Base-by-base conservation (phyloP, 2,797 vertebrate species). In the Danio aesculapii region DNA sequence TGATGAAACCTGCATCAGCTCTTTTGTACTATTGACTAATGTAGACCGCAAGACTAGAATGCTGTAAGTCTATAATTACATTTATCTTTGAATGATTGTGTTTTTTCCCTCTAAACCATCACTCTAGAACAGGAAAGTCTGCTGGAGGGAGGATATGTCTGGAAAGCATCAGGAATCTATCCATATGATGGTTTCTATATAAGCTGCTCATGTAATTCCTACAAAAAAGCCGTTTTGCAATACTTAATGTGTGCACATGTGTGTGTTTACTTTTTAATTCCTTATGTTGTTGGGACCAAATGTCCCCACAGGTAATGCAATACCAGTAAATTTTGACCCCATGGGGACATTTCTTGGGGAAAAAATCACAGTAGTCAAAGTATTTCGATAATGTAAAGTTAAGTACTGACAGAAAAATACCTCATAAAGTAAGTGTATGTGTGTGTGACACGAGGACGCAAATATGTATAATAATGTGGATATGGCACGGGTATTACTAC, bases 1-100 rank as follows among this genome's bases (percentile, higher is more conserved):
- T 79, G 61, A 72, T 70, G 53, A 67, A 19, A 30, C 50, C 67
- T 58, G 57, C 19, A 83, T 64, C 72, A 83, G 72, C 44, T 50
- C 41, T 83, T 84, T 47, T 79, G 58, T 71, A 71, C 63, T 61
- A 0, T 63, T 30, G 68, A 39, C 30, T 46, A 43, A 57, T 52
- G 59, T 46, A 59, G 63, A 63, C 53, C 17, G 1, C 58, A 62
- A 81, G 47, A 81, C 68, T 59, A 76, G 19, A 74, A 75, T 39
- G 55, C 47, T 47, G 72, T 82, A 63, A 75, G 58, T 82, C 77
- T 75, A 30, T 61, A 41, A 79, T 52, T 75, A 50, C 43, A 63
- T 62, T 74, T 78, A 53, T 46, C 41, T 30, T 72, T n/a, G 39
- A n/a, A 52, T 72, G 17, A 53, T 44, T 69, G 16, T n/a, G 77